These are phyloP conservation scores for Melozone crissalis DNA, from an alignment of 2,113 vertebrate genomes.

Conservation along the genomic window DNA sequence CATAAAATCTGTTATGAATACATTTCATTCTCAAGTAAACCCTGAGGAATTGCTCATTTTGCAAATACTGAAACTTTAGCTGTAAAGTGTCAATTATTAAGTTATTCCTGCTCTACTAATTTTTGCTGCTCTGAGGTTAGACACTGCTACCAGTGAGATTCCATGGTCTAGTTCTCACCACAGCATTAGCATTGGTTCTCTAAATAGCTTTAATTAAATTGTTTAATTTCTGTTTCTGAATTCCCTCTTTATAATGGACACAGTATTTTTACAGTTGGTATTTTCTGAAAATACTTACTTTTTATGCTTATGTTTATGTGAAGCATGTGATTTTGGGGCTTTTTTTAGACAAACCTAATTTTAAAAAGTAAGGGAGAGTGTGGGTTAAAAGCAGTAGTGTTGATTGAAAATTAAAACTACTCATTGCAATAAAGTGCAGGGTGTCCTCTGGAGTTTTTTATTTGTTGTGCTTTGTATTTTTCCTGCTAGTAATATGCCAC, in stretches of 20 bases:
- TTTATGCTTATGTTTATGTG: background rate
- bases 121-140: background rate
- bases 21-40: background rate
- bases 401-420: background rate
- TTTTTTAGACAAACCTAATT: background rate
- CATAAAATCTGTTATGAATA: background rate
- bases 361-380: background rate
- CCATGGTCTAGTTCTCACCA: background rate
- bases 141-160: background rate
- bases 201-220: background rate
- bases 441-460: background rate
- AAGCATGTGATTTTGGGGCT: background rate
- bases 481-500: background rate
- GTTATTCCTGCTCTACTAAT: background rate
- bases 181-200: background rate
- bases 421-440: background rate
- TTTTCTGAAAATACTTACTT: background rate
- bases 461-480: background rate
- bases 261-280: background rate
- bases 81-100: background rate
- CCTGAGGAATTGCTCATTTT: background rate
- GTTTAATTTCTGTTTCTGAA: background rate
- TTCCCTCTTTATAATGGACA: background rate
- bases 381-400: background rate
- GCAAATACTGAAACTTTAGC: background rate